phyloP scores from a whole-genome alignment of 2,888 invertebrate species.

The Acronicta psi region DNA sequence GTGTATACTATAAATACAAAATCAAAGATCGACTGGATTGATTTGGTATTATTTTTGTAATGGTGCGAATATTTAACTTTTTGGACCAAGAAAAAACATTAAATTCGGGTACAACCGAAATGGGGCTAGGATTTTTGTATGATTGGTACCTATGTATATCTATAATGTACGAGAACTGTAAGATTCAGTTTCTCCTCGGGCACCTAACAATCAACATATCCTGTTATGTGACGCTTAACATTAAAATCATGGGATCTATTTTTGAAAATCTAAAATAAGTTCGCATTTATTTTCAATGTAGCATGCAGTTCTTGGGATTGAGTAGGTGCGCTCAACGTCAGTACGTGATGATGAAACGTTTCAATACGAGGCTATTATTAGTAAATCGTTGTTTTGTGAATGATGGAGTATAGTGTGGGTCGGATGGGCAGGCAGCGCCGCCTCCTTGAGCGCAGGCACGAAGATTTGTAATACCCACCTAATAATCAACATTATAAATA shows the following conservation, averaged over 20 bases:
- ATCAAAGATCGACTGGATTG: too few species aligned
- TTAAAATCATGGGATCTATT: background rate
- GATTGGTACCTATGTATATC: too few species aligned
- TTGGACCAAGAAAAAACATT: too few species aligned
- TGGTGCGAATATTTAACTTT: too few species aligned
- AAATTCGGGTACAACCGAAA: too few species aligned
- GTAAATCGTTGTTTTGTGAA: constrained; percentile 42
- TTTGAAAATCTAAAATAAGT: constrained; percentile 16
- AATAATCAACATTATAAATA: constrained; percentile 46
- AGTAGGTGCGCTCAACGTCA: constrained; percentile 38
- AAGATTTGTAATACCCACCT: constrained; percentile 58
- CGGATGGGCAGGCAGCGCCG: constrained; percentile 48
- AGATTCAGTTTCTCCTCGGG: too few species aligned
- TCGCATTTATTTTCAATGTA: constrained; percentile 15
- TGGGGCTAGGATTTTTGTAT: too few species aligned
- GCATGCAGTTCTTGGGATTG: constrained; percentile 35
- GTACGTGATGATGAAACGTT: constrained; percentile 38
- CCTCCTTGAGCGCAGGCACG: constrained; percentile 51
- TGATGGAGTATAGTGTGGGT: constrained; percentile 45
- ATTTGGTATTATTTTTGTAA: too few species aligned
- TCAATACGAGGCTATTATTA: constrained; percentile 49
- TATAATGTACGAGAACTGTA: too few species aligned
- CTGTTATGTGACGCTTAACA: background rate
- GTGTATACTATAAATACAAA: too few species aligned
- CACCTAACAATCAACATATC: too few species aligned